Conservation (phyloP, 2,888 invertebrate species). For the Aplocera efformata region DNA sequence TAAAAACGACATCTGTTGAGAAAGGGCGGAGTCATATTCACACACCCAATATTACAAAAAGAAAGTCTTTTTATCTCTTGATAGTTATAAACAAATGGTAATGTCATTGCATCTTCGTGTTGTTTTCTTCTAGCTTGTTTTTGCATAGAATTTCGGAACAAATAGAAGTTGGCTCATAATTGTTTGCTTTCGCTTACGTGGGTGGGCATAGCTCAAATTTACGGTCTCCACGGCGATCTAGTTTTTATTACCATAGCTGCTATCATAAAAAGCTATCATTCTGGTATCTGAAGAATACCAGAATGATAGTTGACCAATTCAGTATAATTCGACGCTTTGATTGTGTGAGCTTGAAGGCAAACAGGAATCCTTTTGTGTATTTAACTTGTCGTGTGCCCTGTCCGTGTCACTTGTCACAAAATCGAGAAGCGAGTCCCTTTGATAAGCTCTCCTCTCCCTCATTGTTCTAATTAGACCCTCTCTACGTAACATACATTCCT, state of each 20-base stretch:
- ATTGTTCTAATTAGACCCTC: too few relatives aligned
- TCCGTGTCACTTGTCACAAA: not conserved
- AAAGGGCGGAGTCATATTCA: too few relatives aligned
- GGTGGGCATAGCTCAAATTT: conserved; percentile 38
- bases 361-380: not conserved
- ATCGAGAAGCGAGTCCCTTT: too few relatives aligned
- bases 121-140: conserved; percentile 3
- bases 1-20: too few relatives aligned
- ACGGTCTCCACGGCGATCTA: conserved; percentile 37
- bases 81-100: not conserved
- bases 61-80: too few relatives aligned
- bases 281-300: not conserved
- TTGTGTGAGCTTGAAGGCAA: not conserved
- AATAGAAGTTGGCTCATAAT: conserved; percentile 29
- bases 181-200: conserved; percentile 42
- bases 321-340: not conserved
- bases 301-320: not conserved
- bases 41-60: too few relatives aligned
- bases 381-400: not conserved
- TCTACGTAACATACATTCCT: not conserved
- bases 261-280: conserved; percentile 21
- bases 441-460: too few relatives aligned
- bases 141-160: conserved; percentile 12
- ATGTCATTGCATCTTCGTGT: conserved; percentile 1
- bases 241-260: conserved; percentile 37